A percentile compares a stretch with the other conserved stretches of the same genome.
Evolutionary conservation across 1,140 invertebrate genomes (phyloP).

Genomic region (Drosophila willistoni): DNA sequence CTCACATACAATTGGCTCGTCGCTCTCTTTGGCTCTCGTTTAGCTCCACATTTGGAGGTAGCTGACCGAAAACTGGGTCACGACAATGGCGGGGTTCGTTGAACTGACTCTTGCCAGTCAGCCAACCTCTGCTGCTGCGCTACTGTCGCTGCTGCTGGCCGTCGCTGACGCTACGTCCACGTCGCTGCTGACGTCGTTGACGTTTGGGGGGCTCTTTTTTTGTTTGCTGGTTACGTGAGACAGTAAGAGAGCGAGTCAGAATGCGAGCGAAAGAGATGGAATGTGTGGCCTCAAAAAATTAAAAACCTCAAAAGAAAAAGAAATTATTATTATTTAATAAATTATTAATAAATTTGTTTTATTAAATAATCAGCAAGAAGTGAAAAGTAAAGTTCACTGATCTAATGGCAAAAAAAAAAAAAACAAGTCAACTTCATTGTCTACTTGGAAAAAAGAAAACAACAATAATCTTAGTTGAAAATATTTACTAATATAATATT

Average conservation of each 20-base stretch:
- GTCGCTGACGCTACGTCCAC: conserved; percentile 24
- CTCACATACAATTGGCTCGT: conserved; percentile 16
- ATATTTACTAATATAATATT: conserved; percentile 37
- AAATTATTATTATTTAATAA: conserved; percentile 76
- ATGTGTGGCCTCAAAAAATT: conserved; percentile 56
- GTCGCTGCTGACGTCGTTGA: conserved; percentile 37
- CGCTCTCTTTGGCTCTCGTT: conserved; percentile 33
- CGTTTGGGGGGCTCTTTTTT: conserved; percentile 60
- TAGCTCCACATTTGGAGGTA: conserved; percentile 83
- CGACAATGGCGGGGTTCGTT: conserved; percentile 83
- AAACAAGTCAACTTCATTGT: background rate
- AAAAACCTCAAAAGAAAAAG: conserved; percentile 24
- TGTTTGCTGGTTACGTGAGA: conserved; percentile 60
- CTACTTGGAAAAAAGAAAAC: background rate
- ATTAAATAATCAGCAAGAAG: conserved; percentile 30
- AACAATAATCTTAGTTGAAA: background rate
- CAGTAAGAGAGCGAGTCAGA: conserved; percentile 43
- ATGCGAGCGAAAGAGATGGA: conserved; percentile 9
- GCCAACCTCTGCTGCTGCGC: conserved; percentile 56
- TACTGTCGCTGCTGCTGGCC: conserved; percentile 45
- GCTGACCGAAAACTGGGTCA: conserved; percentile 83
- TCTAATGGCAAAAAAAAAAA: conserved; percentile 18
- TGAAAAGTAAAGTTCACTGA: conserved; percentile 14
- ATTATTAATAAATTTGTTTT: conserved; percentile 50
- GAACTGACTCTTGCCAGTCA: conserved; percentile 76